Conservation (phyloP, 1,140 invertebrate species). For the Drosophila serrata region DNA sequence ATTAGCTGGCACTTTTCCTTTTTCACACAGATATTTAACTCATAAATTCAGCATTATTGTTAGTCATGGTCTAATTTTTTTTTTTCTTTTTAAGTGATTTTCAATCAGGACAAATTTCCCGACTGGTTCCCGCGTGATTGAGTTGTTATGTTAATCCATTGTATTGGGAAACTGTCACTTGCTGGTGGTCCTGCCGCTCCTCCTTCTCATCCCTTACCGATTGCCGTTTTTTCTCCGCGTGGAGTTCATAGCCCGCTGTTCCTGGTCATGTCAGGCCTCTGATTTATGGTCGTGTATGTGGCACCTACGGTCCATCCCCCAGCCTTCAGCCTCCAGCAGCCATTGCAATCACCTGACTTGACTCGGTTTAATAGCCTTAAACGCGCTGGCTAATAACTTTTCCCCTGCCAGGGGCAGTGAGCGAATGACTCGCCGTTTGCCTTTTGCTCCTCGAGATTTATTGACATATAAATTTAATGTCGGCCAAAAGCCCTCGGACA, state of each 20-base stretch:
- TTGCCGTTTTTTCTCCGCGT: neutral
- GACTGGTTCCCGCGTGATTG: neutral
- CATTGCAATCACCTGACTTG: constrained; percentile 22
- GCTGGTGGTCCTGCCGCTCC: neutral
- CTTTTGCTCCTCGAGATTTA: constrained; percentile 78
- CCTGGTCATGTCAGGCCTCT: constrained; percentile 49
- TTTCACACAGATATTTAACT: neutral
- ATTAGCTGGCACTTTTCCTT: too few species aligned
- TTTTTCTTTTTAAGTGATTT: neutral
- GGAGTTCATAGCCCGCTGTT: constrained; percentile 36
- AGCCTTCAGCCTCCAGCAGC: neutral
- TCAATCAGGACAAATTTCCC: constrained; percentile 15
- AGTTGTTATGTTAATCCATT: constrained; percentile 34
- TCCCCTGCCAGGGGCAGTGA: constrained; percentile 30
- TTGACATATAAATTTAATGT: constrained; percentile 83
- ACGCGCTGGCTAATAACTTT: constrained; percentile 75
- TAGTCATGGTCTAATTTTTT: constrained; percentile 2
- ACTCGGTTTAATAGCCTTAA: constrained; percentile 62
- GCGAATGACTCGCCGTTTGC: constrained; percentile 71
- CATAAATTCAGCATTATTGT: neutral
- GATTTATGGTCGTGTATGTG: constrained; percentile 66
- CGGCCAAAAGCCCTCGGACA: constrained; percentile 39
- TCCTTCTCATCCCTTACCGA: too few species aligned
- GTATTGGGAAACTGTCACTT: constrained; percentile 41
- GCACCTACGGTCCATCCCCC: constrained; percentile 24